Percentiles rank a stretch among this genome's conserved stretches.
These are phyloP conservation scores for Lampris incognitus DNA, from an alignment of 2,113 vertebrate species.

Conservation along the genomic window DNA sequence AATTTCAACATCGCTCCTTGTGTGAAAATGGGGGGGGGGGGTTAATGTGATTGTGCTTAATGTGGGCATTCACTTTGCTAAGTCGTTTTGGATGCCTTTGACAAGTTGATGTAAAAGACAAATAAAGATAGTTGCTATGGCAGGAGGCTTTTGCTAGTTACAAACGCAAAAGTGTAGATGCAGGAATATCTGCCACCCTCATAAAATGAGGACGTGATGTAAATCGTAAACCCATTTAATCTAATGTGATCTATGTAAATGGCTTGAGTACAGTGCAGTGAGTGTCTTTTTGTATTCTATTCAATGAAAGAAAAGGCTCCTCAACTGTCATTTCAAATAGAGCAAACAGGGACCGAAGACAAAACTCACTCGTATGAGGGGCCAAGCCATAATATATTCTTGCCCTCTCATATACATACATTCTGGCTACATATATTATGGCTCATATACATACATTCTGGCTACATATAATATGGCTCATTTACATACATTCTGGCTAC, in stretches of 20 bases:
- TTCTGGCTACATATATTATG: too few species aligned
- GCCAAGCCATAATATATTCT: too few species aligned
- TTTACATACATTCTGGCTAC: too few species aligned
- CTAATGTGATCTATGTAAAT: too few species aligned
- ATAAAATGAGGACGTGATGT: neutral
- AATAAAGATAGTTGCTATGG: neutral
- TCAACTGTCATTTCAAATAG: neutral
- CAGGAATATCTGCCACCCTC: neutral
- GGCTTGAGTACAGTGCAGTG: neutral
- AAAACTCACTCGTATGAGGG: neutral
- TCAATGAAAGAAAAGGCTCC: neutral
- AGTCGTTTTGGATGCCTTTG: neutral
- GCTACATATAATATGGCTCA: too few species aligned
- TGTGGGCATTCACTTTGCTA: neutral
- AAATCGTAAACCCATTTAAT: neutral
- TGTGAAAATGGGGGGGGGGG: neutral
- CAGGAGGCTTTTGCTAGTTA: neutral
- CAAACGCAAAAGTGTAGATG: neutral
- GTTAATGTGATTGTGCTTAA: slow-evolving; percentile 5
- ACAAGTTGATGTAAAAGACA: neutral
- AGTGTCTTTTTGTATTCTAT: neutral
- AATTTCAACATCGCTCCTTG: slow-evolving; percentile 45
- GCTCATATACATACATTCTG: neutral
- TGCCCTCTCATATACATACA: too few species aligned
- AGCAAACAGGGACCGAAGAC: neutral